A percentile compares a stretch with the other conserved stretches of the same genome.
Evolutionary conservation across 1,140 invertebrate species (phyloP).

Genomic region (Melitaea cinxia): DNA sequence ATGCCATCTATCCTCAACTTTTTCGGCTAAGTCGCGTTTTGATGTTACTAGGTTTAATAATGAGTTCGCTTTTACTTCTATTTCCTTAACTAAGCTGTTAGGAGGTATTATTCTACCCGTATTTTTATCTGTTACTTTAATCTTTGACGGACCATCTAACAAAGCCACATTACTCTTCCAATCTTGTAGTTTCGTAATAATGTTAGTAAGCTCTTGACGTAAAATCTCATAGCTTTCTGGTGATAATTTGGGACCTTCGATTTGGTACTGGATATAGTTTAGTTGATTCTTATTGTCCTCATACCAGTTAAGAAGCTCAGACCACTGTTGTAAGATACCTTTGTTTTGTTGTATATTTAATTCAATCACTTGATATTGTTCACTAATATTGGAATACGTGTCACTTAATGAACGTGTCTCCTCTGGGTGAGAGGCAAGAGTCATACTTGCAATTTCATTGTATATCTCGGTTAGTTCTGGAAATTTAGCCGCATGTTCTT

Average conservation of each 20-base stretch:
- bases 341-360: constrained; percentile 89
- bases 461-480: constrained; percentile 88
- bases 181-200: constrained; percentile 84
- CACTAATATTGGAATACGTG: constrained; percentile 87
- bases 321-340: constrained; percentile 90
- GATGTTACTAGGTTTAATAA: constrained; percentile 85
- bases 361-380: constrained; percentile 90
- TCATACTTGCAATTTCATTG: constrained; percentile 90
- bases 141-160: constrained; percentile 86
- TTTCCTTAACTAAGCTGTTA: constrained; percentile 85
- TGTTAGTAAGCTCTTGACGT: constrained; percentile 85
- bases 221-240: constrained; percentile 85
- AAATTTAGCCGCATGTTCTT: constrained; percentile 91
- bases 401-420: constrained; percentile 88
- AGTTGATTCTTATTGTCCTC: constrained; percentile 91
- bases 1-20: constrained; percentile 86
- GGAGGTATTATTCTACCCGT: constrained; percentile 86
- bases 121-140: constrained; percentile 86
- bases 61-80: constrained; percentile 86
- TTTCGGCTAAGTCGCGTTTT: constrained; percentile 86
- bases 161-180: constrained; percentile 87
- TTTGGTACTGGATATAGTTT: constrained; percentile 89
- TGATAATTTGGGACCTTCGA: constrained; percentile 87
- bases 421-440: constrained; percentile 85
- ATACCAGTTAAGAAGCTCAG: constrained; percentile 90